Conservation (phyloP, 1,140 invertebrate genomes). For the Achatina immaculata region DNA sequence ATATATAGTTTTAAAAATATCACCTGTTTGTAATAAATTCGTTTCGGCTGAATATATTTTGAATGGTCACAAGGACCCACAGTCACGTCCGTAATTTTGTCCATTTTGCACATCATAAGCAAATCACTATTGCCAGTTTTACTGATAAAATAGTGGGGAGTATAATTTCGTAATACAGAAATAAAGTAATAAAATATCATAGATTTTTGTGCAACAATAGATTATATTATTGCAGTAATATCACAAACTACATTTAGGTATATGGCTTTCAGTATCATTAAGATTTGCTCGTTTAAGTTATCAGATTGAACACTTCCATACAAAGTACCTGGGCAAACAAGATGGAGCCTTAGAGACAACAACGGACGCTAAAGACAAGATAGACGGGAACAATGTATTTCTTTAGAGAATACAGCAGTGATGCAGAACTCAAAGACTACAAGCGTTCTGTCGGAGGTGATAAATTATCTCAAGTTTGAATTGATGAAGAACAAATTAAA, state of each 20-base stretch:
- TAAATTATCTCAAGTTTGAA: too few relatives aligned
- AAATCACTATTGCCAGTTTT: neutral
- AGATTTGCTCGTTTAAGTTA: too few relatives aligned
- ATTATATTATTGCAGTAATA: too few relatives aligned
- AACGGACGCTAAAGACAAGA: neutral
- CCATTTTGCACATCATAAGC: conserved; percentile 12
- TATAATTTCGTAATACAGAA: too few relatives aligned
- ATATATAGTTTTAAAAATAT: neutral
- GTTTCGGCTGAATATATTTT: conserved; percentile 30
- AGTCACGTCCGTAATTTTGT: conserved; percentile 31
- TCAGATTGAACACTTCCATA: too few relatives aligned
- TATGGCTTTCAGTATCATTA: too few relatives aligned
- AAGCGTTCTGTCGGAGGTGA: neutral
- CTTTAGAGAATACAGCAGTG: conserved; percentile 4
- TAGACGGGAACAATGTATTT: conserved; percentile 4
- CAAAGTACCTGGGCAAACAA: too few relatives aligned
- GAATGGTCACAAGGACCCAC: conserved; percentile 1
- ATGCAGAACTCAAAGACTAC: neutral
- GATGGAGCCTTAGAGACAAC: neutral
- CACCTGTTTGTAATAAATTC: conserved; percentile 32
- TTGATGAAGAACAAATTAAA: too few relatives aligned
- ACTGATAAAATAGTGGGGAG: too few relatives aligned
- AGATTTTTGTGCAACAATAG: too few relatives aligned
- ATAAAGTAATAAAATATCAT: too few relatives aligned
- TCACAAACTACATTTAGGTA: too few relatives aligned